Percentiles rank a stretch among this genome's conserved stretches.
Conservation (phyloP, 2,797 vertebrate species). For the Balearica regulorum region DNA sequence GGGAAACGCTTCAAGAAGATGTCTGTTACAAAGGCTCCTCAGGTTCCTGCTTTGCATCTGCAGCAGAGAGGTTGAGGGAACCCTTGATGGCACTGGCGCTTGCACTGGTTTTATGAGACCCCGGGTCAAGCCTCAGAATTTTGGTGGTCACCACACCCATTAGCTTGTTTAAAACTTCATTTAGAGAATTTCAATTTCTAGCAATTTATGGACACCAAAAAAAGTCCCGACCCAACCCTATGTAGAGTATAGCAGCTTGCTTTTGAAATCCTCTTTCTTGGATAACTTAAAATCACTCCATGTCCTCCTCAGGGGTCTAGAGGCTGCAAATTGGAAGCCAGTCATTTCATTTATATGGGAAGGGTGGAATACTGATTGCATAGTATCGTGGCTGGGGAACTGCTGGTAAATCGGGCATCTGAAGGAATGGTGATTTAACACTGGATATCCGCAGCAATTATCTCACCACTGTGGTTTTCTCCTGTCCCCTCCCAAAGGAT, state of each 20-base stretch:
- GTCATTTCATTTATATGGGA: neutral
- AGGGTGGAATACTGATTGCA: accelerated
- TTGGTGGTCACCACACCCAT: neutral
- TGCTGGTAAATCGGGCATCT: neutral
- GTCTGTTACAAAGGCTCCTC: neutral
- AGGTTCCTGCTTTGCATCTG: neutral
- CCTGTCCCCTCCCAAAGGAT: neutral
- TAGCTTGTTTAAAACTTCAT: neutral
- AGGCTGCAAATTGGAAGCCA: neutral
- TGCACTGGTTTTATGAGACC: neutral
- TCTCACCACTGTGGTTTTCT: neutral
- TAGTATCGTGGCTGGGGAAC: neutral
- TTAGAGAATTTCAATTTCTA: neutral
- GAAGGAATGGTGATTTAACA: neutral
- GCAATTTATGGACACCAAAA: neutral
- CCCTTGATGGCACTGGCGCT: accelerated
- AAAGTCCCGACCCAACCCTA: neutral
- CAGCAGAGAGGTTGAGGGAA: neutral
- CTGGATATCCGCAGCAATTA: neutral
- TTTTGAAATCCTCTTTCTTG: neutral
- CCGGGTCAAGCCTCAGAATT: neutral
- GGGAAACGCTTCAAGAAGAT: neutral
- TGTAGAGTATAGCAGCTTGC: neutral
- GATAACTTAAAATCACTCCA: neutral
- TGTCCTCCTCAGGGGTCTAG: neutral